These are phyloP conservation scores for Iguana delicatissima DNA, from an alignment of 2,797 vertebrate genomes.

Conservation along the genomic window DNA sequence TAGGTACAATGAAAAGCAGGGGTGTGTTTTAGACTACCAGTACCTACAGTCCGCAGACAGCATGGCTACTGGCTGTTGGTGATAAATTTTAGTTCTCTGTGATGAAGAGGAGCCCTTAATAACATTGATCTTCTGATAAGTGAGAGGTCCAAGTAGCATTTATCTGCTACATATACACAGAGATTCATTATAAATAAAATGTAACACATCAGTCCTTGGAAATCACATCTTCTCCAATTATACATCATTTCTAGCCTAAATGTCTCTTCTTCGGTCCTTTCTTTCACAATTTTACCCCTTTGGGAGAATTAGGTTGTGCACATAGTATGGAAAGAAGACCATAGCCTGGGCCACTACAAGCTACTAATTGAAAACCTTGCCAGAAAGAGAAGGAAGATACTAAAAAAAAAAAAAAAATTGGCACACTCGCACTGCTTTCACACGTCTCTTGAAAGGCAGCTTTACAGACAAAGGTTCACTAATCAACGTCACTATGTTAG, in stretches of 20 bases:
- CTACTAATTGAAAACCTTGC: conserved; percentile 80
- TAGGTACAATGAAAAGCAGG: background rate
- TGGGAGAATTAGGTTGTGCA: conserved; percentile 67
- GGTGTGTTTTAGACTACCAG: background rate
- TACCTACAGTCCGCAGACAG: background rate
- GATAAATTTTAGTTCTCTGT: background rate
- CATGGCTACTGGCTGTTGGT: background rate
- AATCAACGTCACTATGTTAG: conserved; percentile 54
- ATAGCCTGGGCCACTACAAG: conserved; percentile 74
- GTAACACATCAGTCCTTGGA: background rate
- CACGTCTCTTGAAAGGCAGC: conserved; percentile 65
- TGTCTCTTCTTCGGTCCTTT: conserved; percentile 42
- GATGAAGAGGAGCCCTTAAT: background rate
- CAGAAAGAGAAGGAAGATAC: conserved; percentile 73
- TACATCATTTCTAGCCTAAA: conserved; percentile 43
- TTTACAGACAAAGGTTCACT: conserved; percentile 61
- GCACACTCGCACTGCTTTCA: conserved; percentile 59
- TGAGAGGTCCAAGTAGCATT: background rate
- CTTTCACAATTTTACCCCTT: conserved; percentile 47
- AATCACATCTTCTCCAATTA: conserved; percentile 26
- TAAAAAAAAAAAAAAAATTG: conserved; percentile 44
- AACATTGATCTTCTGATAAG: background rate
- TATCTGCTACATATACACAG: background rate
- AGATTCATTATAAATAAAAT: background rate
- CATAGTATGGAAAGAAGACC: conserved; percentile 70